Base-by-base conservation (phyloP, 2,113 vertebrate genomes). In the Anolis sagrei region DNA sequence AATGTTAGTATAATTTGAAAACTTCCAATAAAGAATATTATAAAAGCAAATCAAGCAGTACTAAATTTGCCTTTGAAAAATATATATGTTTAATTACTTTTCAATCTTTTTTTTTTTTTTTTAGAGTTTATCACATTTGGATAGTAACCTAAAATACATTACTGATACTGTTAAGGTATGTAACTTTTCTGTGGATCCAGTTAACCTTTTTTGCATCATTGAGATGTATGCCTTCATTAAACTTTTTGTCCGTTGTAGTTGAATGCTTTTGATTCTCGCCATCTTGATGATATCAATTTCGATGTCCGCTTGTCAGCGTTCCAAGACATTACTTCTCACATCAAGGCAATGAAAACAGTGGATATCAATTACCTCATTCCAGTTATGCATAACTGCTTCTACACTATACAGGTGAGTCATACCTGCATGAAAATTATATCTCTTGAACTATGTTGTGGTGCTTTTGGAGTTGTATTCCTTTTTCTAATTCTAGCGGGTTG, bases 351-450 rank as follows among this genome's bases (percentile, higher is more conserved):
- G 98, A 93, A 95, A 49, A 90, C 89, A 0, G 94, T 98, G 90
- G 98, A 99, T 92, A 86, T 97, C 27, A 93, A 95, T 94, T 99
- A 95, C 90, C 96, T 99, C 77, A 91, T 93, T 87, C 92, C 94
- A 0, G 88, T 99, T 91, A 95, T 99, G 92, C 96, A 99, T 94
- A 99, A 97, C 96, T 99, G 98, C 90, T 99, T 99, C 95, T 97
- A 99, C 92, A 98, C 98, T 19, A 97, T 98, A 87, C 98, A 98
- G 97, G 99, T 98, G 84, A 88, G 93, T 72, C 23, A 25, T 39
- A 66, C 61, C 44, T 9, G 10, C 61, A 66, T 75, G 82, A 39
- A 89, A 32, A 74, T 21, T 87, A 89, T 64, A 48, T 91, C 88
- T 75, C 82, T 58, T 88, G 84, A 44, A 16, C 48, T 82, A 84